A percentile compares a stretch with the other conserved stretches of the same genome.
Conservation (phyloP, 2,888 invertebrate genomes). For the Helicoverpa assulta region DNA sequence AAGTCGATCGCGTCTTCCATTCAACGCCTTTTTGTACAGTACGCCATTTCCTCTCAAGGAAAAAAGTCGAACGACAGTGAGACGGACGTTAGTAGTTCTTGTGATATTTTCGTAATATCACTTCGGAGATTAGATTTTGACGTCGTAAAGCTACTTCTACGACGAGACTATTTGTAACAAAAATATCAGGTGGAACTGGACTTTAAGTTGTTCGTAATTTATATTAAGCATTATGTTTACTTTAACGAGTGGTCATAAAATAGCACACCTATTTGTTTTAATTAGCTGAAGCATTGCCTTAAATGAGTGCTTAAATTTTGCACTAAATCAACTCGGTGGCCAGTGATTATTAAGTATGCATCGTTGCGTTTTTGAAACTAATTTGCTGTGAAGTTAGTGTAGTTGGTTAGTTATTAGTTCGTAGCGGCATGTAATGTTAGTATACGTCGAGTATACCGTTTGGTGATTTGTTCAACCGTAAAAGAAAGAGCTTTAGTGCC, state of each 20-base stretch:
- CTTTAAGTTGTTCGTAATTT: constrained; percentile 12
- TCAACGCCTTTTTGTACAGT: constrained; percentile 59
- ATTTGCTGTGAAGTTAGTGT: constrained; percentile 12
- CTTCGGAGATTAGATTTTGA: constrained; percentile 48
- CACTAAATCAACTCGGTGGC: constrained; percentile 23
- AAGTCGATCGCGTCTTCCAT: constrained; percentile 64
- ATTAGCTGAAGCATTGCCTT: constrained; percentile 18
- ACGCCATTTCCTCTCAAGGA: constrained; percentile 68
- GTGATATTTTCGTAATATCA: constrained; percentile 53
- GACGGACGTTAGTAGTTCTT: constrained; percentile 51
- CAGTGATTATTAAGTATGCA: constrained; percentile 27
- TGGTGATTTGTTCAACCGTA: constrained; percentile 32
- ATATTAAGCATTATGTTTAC: constrained; percentile 8
- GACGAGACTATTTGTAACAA: constrained; percentile 11
- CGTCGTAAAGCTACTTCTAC: constrained; percentile 7
- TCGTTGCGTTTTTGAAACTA: constrained; percentile 28
- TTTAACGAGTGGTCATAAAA: constrained; percentile 16
- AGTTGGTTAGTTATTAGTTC: constrained; percentile 9
- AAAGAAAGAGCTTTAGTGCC: constrained; percentile 24
- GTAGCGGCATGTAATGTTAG: constrained; percentile 22
- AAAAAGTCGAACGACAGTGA: constrained; percentile 53
- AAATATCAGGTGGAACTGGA: constrained; percentile 12
- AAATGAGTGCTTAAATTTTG: constrained; percentile 23
- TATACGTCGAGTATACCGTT: constrained; percentile 27
- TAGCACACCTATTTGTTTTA: constrained; percentile 8